Base-by-base conservation (phyloP, 1,140 invertebrate species). In the Camponotus floridanus region DNA sequence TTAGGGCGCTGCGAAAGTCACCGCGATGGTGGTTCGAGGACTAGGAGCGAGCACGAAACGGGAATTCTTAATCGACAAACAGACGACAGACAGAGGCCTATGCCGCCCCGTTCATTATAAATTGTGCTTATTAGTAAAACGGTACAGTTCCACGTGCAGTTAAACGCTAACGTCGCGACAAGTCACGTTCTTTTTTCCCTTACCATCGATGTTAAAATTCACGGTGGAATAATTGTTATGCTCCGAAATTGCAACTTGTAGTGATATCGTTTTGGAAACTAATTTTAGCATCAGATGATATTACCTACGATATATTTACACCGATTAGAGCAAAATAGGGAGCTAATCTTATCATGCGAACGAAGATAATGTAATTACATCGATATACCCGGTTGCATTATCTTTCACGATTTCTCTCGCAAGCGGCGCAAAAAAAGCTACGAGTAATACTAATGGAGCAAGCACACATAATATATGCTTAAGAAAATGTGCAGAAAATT, bases 11-110 rank as follows among this genome's bases (percentile, higher is more conserved):
- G 62, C 76, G 88, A 76, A 85, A 87, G 85, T 64, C 70, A 85
- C 73, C 62, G 83, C 57, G 57, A 76, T 26, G 33, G 18, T 45
- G 36, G 39, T 45, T 81, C 74, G 80, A 81, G 80, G 80, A 79
- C 81, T 73, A 81, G 59, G 8, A 48, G 42, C 57, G 33, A 80
- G 83, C 86, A 90, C 86, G 88, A 86, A 91, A 91, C 76, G 42
- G 62, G 84, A 90, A 88, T 91, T 90, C 83, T 64, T 88, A 91
- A 91, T 91, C 89, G 70, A 81, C 76, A 36, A 64, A 73, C 31
- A 51, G 70, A 73, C 85, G 80, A 80, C 81, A 85, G 74, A 76
- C 76, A 45, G 39, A 15, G 26, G 61, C 33, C 55, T 76, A 33
- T 21, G 81, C 73, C 73, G 48, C 42, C 70, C 87, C 87, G 84